Base-by-base conservation (phyloP, 2,797 vertebrate genomes). In the Falco berigora region DNA sequence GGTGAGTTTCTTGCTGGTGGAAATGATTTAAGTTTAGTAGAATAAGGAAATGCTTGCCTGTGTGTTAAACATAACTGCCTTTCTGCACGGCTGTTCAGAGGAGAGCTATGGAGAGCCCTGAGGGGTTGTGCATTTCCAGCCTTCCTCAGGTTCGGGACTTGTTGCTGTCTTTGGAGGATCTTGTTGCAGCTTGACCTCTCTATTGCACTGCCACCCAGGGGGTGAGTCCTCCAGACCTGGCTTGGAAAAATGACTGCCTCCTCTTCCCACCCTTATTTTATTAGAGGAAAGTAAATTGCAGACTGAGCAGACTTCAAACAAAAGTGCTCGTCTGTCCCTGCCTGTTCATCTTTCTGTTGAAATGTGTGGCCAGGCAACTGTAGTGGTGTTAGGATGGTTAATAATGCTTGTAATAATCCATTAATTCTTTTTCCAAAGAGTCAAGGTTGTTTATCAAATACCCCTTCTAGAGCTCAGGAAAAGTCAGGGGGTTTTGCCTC, bases 341-440 rank as follows among this genome's bases (percentile, higher is more conserved):
- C 14, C 63, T 22, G 24, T 6, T 27, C 44, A 4, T 27, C 32
- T 22, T 27, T 4, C 55, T 3, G 4, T 22, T 14, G 49, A 7
- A 21, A 6, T 2, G 69, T 13, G 80, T 78, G 20, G 10, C 52
- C 59, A 10, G 3, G 21, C 67, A 3, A 3, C 8, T 4, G 52
- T 34, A 12, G 63, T 3, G 13, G 7, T 0, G 1, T 8, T 6
- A 6, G 0, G 34, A 19, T 2, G 23, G 75, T 36, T 42, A 40
- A 8, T 3, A 22, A 22, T 2, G n/a, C 68, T 59, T 36, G 53
- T 9, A 36, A 12, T 61, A 32, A 53, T 42, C 49, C 94, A 34
- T 12, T 11, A 27, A 18, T 10, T 77, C 19, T 42, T 56, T 53
- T 81, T 75, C 59, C 30, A 18, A 49, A 28, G 68, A 63, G 75